Evolutionary conservation across 2,888 invertebrate species (phyloP), one percentile per base, ranked within the genome.

Genomic region (Hemithea aestivaria): DNA sequence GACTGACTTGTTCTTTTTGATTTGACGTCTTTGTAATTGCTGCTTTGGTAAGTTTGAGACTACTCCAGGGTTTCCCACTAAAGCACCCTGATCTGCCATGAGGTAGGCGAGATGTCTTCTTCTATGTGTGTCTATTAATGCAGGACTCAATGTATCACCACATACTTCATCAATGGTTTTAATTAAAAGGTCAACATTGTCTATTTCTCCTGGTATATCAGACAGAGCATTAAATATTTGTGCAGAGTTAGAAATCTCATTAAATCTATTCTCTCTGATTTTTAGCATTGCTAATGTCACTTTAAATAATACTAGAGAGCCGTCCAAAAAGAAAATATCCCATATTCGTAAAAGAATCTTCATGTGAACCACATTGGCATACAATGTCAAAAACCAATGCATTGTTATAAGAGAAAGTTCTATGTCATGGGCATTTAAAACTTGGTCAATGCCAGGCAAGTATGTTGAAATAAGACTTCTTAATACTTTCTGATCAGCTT

Each of bases 181-280:
- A 54, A 97, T 92, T 20, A 98, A 88, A 48, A 93, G 90, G 61
- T 96, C 95, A 31, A 97, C 95, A 85, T 97, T 96, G 65, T 96
- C 94, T 42, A 98, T 93, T 77, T 94, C 94, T 8, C 96, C 96
- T 24, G 99, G 99, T 66, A 98, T 95, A 73, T 98, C 97, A 9
- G 98, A 98, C 1, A 99, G 88, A 2, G 96, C 95, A 80, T 98
- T 99, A 76, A 99, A 99, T 65, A 99, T 97, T 85, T 98, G 97
- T 7, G 98, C 98, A 0, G 98, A 98, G 80, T 98, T 98, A 62
- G 97, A 96, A 53, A 97, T 88, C 52, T 92, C 90, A 56, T 93
- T 92, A 37, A 99, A 89, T 65, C 95, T 93, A 41, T 85, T 85
- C 56, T 87, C 87, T 65, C 90, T 92, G 58, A 97, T 92, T 85